Conservation (phyloP, 2,888 invertebrate genomes). For the Teleogryllus oceanicus region DNA sequence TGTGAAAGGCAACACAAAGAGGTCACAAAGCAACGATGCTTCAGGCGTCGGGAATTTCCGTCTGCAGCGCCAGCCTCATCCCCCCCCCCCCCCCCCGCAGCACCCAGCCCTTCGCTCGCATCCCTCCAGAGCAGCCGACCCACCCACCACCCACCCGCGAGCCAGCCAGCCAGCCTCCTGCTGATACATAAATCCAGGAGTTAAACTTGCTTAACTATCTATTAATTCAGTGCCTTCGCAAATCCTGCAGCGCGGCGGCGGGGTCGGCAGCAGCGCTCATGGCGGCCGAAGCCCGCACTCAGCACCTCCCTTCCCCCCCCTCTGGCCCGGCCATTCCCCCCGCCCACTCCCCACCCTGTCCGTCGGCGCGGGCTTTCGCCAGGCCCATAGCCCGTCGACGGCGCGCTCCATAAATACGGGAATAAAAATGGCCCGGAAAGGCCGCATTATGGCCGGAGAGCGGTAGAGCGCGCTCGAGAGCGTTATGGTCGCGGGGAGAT, state of each 20-base stretch:
- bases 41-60: no score
- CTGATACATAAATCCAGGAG: conserved; percentile 18
- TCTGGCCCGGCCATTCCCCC: not conserved
- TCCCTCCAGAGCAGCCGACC: not conserved
- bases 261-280: not conserved
- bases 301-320: not conserved
- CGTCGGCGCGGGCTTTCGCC: not conserved
- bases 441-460: not conserved
- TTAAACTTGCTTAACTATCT: conserved; percentile 18
- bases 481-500: no score
- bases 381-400: not conserved
- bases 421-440: not conserved
- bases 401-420: not conserved
- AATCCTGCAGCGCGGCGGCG: not conserved
- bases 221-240: conserved; percentile 18
- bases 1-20: no score
- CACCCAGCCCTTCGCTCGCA: not conserved
- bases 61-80: no score
- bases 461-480: no score
- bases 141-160: not conserved
- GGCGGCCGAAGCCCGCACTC: conserved; percentile 4
- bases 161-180: not conserved
- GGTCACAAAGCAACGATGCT: no score
- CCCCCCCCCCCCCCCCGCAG: no score
- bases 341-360: not conserved